These are phyloP conservation scores for Brachirus orientalis DNA, from an alignment of 2,113 vertebrate species.

Conservation along the genomic window DNA sequence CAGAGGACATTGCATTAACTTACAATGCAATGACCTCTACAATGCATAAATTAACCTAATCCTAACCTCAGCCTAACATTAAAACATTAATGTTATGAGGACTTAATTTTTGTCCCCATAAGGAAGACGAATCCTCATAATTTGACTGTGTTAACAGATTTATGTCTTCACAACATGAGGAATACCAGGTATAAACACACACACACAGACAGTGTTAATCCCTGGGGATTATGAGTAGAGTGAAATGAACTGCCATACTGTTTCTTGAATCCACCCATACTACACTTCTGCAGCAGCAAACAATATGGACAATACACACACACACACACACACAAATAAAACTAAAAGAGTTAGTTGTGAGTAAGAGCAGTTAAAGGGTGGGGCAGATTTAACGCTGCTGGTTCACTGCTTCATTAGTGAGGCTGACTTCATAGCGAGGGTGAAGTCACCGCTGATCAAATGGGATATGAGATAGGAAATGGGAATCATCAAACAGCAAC, in stretches of 20 bases:
- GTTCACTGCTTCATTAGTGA: constrained; percentile 70
- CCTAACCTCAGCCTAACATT: no score
- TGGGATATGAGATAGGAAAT: not conserved
- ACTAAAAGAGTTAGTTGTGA: constrained; percentile 33
- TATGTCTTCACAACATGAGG: no score
- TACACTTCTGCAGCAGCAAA: constrained; percentile 31
- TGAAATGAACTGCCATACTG: constrained; percentile 56
- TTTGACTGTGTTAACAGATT: no score
- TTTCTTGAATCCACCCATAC: constrained; percentile 53
- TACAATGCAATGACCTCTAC: no score
- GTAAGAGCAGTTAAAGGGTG: constrained; percentile 36
- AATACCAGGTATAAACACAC: no score
- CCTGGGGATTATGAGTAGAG: constrained; percentile 69
- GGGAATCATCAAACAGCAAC: not conserved
- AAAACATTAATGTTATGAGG: no score
- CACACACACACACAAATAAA: constrained; percentile 29
- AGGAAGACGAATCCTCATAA: no score
- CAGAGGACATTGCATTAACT: no score
- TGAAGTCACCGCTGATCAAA: constrained; percentile 73
- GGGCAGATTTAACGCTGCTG: constrained; percentile 24
- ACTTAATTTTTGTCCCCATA: no score
- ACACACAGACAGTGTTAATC: constrained; percentile 52
- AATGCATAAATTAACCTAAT: no score
- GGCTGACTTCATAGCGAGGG: constrained; percentile 80
- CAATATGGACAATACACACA: constrained; percentile 37